A percentile compares a stretch with the other conserved stretches of the same genome.
Conservation (phyloP, 2,113 vertebrate species). For the Epinephelus cyanopodus region DNA sequence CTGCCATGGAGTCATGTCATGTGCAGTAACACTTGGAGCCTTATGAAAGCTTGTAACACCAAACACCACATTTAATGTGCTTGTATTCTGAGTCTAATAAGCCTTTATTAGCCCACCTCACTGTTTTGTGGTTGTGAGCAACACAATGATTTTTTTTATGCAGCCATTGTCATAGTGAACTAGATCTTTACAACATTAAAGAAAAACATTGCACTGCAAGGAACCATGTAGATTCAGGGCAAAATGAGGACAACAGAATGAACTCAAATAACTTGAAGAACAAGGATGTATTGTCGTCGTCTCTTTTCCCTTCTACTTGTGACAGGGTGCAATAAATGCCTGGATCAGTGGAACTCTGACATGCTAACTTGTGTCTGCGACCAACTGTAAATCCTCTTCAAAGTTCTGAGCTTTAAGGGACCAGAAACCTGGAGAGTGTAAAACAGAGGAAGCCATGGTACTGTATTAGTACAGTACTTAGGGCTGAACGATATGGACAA, state of each 20-base stretch:
- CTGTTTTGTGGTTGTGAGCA: conserved; percentile 27
- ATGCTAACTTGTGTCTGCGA: no score
- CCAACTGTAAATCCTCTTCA: no score
- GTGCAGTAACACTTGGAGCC: conserved; percentile 17
- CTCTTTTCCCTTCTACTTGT: neutral
- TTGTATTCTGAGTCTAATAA: conserved; percentile 15
- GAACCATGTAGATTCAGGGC: neutral
- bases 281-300: neutral
- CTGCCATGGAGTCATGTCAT: neutral
- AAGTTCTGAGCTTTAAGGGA: no score
- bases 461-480: no score
- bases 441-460: no score
- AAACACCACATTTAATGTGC: conserved; percentile 24
- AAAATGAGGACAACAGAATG: neutral
- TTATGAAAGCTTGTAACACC: conserved; percentile 30
- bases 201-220: neutral
- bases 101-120: conserved; percentile 7
- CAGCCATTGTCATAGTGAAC: neutral
- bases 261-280: neutral
- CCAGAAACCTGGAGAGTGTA: no score
- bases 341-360: no score
- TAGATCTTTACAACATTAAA: neutral
- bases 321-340: neutral
- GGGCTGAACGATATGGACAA: no score
- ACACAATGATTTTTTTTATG: neutral